Evolutionary conservation across 1,140 invertebrate genomes (phyloP).

Genomic region (Andricus grossulariae): DNA sequence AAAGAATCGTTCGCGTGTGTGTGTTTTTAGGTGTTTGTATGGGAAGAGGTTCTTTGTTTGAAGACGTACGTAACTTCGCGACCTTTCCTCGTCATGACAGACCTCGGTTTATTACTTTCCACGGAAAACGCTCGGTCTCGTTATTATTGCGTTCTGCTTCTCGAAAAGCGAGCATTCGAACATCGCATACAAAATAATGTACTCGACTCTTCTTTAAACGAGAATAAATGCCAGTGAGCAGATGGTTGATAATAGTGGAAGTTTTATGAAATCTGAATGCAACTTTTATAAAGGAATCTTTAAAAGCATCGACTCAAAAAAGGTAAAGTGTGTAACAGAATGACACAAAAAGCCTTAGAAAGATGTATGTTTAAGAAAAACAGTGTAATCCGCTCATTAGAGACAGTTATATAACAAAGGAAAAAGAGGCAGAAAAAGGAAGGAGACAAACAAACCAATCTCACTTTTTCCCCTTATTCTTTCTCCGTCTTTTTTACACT

Average conservation of each 20-base stretch:
- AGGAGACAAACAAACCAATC: too few relatives aligned
- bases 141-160: slow-evolving; percentile 14
- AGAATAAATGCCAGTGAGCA: slow-evolving; percentile 1
- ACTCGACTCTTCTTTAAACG: not conserved
- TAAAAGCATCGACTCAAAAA: too few relatives aligned
- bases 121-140: not conserved
- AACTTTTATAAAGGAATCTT: too few relatives aligned
- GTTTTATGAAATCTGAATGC: not conserved
- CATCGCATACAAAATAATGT: not conserved
- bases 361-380: too few relatives aligned
- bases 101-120: slow-evolving; percentile 20
- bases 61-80: slow-evolving; percentile 1
- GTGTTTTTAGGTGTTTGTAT: not conserved
- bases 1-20: not conserved
- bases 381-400: too few relatives aligned
- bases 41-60: slow-evolving; percentile 13
- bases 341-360: too few relatives aligned
- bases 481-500: too few relatives aligned
- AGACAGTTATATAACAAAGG: too few relatives aligned
- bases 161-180: not conserved
- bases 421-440: too few relatives aligned
- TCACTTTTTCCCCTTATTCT: too few relatives aligned
- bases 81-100: slow-evolving; percentile 21
- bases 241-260: not conserved
- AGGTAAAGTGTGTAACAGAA: too few relatives aligned